Percentiles rank a stretch among this genome's conserved stretches.
These are phyloP conservation scores for Darevskia nairensis DNA, from an alignment of 2,797 vertebrate genomes.

Conservation along the genomic window DNA sequence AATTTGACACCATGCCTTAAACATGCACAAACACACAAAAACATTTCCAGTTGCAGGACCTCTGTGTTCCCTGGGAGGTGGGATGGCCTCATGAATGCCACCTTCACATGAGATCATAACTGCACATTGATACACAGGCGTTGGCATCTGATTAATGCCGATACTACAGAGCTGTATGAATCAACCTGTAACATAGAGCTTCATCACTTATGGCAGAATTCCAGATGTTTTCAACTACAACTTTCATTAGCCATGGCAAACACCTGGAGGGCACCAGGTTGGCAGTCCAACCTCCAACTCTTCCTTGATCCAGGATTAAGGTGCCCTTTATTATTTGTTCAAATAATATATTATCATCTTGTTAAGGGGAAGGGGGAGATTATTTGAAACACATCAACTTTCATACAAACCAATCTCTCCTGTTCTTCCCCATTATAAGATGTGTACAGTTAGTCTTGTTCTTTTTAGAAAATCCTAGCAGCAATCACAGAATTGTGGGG, in stretches of 20 bases:
- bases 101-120: neutral
- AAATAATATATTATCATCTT: neutral
- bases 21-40: too few relatives aligned
- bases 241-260: too few relatives aligned
- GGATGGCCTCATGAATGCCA: too few relatives aligned
- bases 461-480: neutral
- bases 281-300: neutral
- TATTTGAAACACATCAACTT: neutral
- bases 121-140: neutral
- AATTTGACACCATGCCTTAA: too few relatives aligned
- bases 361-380: neutral
- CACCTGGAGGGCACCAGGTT: neutral
- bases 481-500: neutral
- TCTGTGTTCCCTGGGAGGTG: too few relatives aligned
- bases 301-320: neutral
- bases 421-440: neutral
- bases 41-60: too few relatives aligned
- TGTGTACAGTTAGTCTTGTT: neutral
- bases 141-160: neutral
- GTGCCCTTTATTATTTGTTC: neutral
- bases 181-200: neutral
- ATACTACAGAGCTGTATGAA: neutral
- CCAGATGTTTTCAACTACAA: too few relatives aligned
- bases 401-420: neutral
- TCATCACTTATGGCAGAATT: neutral